Evolutionary conservation across 1,140 invertebrate genomes (phyloP).

Genomic region (Dryas iulia): DNA sequence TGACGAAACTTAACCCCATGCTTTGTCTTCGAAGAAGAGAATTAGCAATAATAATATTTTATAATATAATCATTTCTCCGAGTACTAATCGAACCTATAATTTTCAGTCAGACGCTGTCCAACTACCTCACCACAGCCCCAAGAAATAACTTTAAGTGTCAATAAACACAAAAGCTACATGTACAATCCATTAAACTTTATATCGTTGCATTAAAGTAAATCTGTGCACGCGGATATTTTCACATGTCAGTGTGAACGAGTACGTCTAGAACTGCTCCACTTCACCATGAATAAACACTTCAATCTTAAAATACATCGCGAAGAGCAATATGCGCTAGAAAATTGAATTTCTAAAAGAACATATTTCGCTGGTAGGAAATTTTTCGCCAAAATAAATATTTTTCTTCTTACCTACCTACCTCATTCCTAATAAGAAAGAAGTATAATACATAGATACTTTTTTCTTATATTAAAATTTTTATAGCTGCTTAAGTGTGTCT

Average conservation of each 20-base stretch:
- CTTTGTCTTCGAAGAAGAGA: too few species aligned
- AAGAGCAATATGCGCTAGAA: conserved; percentile 26
- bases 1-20: too few species aligned
- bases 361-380: background rate
- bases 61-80: too few species aligned
- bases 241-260: conserved; percentile 19
- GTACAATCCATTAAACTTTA: background rate
- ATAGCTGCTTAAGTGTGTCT: too few species aligned
- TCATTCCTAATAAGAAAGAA: too few species aligned
- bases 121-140: too few species aligned
- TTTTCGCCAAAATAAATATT: background rate
- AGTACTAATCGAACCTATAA: too few species aligned
- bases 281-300: conserved; percentile 32
- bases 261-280: conserved; percentile 23
- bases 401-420: too few species aligned
- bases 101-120: too few species aligned
- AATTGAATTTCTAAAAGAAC: conserved; percentile 16
- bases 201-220: background rate
- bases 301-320: conserved; percentile 30
- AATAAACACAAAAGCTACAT: background rate
- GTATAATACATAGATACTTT: too few species aligned
- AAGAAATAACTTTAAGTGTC: background rate
- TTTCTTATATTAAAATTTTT: too few species aligned
- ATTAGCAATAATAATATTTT: too few species aligned
- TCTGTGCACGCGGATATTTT: conserved; percentile 17